Evolutionary conservation across 2,797 vertebrate genomes (phyloP), one percentile per base, ranked within the genome.

Genomic region (Melanotaenia maccullochi): DNA sequence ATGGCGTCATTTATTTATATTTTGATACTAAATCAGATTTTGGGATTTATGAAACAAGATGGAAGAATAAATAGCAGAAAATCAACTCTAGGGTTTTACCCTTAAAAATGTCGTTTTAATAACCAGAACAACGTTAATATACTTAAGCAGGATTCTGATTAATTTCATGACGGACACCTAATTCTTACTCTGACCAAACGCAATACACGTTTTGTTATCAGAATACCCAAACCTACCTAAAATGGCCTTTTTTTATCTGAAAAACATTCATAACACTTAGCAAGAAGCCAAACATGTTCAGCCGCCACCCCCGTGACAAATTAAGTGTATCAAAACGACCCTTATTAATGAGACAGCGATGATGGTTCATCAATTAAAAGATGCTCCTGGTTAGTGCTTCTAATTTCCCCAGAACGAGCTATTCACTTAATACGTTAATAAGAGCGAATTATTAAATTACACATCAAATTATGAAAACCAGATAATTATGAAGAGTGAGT

Each of bases 371-470:
- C 93, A 93, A 94, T 89, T 94, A 91, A 92, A 94, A 94, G 78
- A 90, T 93, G 92, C 89, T 95, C 91, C 89, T 92, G 89, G 90
- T 94, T 90, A 88, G 83, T 87, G 92, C 85, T 89, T 85, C 92
- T 90, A 88, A 93, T 92, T 90, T 88, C 85, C 88, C 87, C 89
- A 95, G 93, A 96, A 96, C 89, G 95, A 96, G 93, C 93, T 94
- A 93, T 96, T 96, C 95, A 94, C 96, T 96, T 96, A 96, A 96
- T 92, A 95, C 94, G 95, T 95, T 97, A 96, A 98, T 97, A 97
- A 91, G 94, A 95, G 94, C 65, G 94, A 97, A 98, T 98, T 97
- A 98, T 98, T 98, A 98, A 97, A 98, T 98, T 97, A 98, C 96
- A 97, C 96, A 96, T 95, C 94, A 93, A 97, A 98, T 98, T 97